Evolutionary conservation across 2,113 vertebrate genomes (phyloP).

Genomic region (Callaeas wilsoni): DNA sequence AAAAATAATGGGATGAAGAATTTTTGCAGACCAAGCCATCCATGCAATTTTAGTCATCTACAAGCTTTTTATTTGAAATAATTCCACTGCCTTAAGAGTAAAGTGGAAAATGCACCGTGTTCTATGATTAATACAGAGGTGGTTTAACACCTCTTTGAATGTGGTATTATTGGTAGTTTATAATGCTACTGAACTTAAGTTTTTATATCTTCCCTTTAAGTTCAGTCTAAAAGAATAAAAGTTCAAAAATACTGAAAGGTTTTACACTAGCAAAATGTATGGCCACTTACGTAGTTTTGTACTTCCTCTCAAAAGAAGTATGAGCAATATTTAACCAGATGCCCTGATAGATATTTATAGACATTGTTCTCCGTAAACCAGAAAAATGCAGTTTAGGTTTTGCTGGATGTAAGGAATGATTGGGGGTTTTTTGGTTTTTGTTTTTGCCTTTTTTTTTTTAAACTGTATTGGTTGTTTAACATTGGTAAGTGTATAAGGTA

Average conservation of each 20-base stretch:
- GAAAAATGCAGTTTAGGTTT: neutral
- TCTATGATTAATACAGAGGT: neutral
- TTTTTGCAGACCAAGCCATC: neutral
- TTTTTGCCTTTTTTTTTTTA: too few relatives aligned
- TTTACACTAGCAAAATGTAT: neutral
- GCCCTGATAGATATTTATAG: neutral
- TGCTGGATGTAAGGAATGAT: neutral
- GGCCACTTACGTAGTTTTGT: neutral
- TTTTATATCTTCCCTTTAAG: neutral
- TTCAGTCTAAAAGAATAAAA: neutral
- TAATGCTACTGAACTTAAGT: neutral
- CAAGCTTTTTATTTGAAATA: neutral
- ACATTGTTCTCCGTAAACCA: neutral
- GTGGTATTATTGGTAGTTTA: neutral
- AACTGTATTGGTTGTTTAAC: neutral
- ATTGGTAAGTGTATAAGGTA: neutral
- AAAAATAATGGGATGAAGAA: neutral
- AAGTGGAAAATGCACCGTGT: neutral
- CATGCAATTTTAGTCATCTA: neutral
- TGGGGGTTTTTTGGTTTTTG: rapidly evolving
- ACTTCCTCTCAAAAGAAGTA: neutral
- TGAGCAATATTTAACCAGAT: neutral
- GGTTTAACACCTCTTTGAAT: neutral
- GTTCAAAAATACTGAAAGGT: neutral
- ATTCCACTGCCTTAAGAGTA: neutral